A percentile compares a stretch with the other conserved stretches of the same genome.
Evolutionary conservation across 2,113 vertebrate species (phyloP).

Genomic region (Microcebus lehilahytsara): DNA sequence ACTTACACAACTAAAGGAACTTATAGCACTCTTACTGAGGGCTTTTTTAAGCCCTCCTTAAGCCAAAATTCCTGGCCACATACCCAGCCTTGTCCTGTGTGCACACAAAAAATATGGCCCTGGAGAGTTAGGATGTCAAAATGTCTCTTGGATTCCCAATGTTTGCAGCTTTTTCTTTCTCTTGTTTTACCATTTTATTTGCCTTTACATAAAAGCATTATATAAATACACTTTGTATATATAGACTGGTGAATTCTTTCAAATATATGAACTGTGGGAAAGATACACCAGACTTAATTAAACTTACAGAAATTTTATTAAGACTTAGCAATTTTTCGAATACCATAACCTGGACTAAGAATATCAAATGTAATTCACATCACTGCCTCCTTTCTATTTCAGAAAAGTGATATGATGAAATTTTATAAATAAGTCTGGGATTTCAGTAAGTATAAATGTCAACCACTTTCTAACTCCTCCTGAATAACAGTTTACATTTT

Average conservation of each 20-base stretch:
- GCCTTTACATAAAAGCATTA: not conserved
- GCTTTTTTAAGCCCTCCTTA: not conserved
- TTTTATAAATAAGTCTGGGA: not conserved
- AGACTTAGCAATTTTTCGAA: not conserved
- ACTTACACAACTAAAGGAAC: not conserved
- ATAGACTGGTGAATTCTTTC: not conserved
- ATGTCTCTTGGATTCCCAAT: not conserved
- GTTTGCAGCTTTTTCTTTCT: not conserved
- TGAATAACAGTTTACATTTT: not conserved
- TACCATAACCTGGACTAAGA: not conserved
- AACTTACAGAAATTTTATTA: not conserved
- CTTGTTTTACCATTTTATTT: not conserved
- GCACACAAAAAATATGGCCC: not conserved
- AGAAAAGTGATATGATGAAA: not conserved
- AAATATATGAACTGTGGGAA: not conserved
- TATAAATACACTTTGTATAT: not conserved
- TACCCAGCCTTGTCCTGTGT: not conserved
- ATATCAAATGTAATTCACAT: not conserved
- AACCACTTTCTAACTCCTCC: not conserved
- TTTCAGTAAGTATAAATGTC: not conserved
- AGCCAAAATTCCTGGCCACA: not conserved
- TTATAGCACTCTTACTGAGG: not conserved
- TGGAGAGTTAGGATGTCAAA: not conserved
- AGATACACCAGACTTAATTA: not conserved
- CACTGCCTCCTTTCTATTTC: not conserved